These are phyloP conservation scores for Origma solitaria DNA, from an alignment of 2,113 vertebrate genomes.

Conservation along the genomic window DNA sequence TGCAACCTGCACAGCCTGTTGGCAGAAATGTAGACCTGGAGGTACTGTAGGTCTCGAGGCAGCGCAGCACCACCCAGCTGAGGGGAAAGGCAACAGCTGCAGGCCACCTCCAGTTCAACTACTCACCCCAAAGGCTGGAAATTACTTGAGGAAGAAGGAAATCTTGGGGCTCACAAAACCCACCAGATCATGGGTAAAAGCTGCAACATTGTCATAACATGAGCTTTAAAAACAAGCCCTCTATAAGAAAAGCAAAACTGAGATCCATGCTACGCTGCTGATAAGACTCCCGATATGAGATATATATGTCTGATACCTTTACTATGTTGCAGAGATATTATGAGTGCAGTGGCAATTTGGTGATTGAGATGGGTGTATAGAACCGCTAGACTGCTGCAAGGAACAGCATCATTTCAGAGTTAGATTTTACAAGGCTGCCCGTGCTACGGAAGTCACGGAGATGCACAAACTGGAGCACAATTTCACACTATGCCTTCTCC, in stretches of 20 bases:
- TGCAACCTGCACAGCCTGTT: neutral
- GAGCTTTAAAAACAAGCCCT: neutral
- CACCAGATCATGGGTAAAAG: neutral
- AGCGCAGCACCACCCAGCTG: neutral
- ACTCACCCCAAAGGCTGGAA: neutral
- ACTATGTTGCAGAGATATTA: neutral
- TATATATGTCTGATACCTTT: neutral
- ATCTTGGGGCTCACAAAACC: neutral
- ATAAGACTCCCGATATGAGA: rapidly evolving
- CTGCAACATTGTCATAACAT: neutral
- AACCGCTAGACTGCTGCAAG: neutral
- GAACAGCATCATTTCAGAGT: neutral
- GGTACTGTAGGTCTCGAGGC: neutral
- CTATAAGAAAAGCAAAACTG: neutral
- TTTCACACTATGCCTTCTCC: neutral
- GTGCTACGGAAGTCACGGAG: neutral
- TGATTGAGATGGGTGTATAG: neutral
- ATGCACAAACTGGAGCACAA: rapidly evolving
- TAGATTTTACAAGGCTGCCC: neutral
- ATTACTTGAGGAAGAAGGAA: neutral
- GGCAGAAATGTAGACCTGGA: neutral
- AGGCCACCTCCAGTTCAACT: neutral
- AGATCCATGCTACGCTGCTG: neutral
- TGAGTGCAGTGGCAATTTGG: rapidly evolving
- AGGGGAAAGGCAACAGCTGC: neutral